A percentile compares a stretch with the other conserved stretches of the same genome.
These are phyloP conservation scores for Myxocyprinus asiaticus DNA, from an alignment of 2,113 vertebrate species.

Conservation along the genomic window DNA sequence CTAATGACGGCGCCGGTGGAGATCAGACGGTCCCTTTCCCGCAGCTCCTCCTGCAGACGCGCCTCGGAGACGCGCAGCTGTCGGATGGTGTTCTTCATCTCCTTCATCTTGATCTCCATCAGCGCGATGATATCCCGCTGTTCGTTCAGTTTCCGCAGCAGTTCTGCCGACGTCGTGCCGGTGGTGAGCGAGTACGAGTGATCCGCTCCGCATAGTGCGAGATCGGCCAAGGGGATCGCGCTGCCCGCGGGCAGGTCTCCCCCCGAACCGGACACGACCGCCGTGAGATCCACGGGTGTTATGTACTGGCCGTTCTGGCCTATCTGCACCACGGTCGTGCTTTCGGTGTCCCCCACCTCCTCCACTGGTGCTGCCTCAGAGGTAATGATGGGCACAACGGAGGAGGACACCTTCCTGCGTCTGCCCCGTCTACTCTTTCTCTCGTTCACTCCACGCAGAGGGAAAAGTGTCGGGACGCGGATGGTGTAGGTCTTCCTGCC, in stretches of 20 bases:
- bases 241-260: conserved; percentile 61
- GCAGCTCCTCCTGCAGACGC: conserved; percentile 90
- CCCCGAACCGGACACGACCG: conserved; percentile 34
- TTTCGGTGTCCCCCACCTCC: conserved; percentile 66
- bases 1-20: conserved; percentile 73
- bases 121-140: conserved; percentile 96
- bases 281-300: conserved; percentile 78
- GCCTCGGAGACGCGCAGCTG: conserved; percentile 90
- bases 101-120: conserved; percentile 98
- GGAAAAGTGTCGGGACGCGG: conserved; percentile 92
- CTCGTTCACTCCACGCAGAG: conserved; percentile 90
- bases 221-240: conserved; percentile 62
- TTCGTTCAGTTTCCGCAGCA: conserved; percentile 94
- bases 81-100: conserved; percentile 97
- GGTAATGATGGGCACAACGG: conserved; percentile 59
- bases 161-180: conserved; percentile 91
- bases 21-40: conserved; percentile 90
- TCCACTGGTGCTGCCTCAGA: conserved; percentile 57
- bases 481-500: conserved; percentile 94
- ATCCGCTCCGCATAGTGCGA: conserved; percentile 75
- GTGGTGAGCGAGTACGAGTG: conserved; percentile 95
- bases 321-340: conserved; percentile 75
- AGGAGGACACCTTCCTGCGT: conserved; percentile 68
- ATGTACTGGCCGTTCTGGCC: conserved; percentile 78
- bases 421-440: conserved; percentile 79